Percentiles rank a stretch among this genome's conserved stretches.
Evolutionary conservation across 2,888 invertebrate species (phyloP).

Genomic region (Chouioia cunea): DNA sequence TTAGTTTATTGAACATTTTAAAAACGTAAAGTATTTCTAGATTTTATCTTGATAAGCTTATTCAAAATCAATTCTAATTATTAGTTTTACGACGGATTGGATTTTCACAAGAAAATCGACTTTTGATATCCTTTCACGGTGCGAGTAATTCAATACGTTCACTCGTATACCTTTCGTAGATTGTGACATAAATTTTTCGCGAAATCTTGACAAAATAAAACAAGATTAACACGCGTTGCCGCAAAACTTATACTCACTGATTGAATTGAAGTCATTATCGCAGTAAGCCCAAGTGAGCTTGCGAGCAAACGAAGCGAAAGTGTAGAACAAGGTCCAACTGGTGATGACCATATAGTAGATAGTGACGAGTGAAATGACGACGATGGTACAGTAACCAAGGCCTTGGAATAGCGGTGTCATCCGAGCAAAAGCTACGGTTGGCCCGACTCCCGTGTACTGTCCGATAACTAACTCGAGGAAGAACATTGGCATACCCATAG

Average conservation of each 20-base stretch:
- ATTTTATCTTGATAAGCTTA: no score
- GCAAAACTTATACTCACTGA: slow-evolving; percentile 70
- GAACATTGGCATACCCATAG: slow-evolving; percentile 85
- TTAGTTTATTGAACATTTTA: no score
- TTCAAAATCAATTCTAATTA: no score
- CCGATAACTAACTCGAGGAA: slow-evolving; percentile 84
- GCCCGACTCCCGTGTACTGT: slow-evolving; percentile 83
- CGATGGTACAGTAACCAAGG: slow-evolving; percentile 77
- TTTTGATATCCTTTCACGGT: no score
- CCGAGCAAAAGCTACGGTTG: slow-evolving; percentile 74
- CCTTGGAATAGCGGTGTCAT: slow-evolving; percentile 73
- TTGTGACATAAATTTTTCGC: no score
- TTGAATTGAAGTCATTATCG: slow-evolving; percentile 73
- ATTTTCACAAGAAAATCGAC: no score
- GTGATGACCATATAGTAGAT: slow-evolving; percentile 87
- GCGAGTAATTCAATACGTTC: no score
- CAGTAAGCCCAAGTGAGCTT: slow-evolving; percentile 80
- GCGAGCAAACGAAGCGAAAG: slow-evolving; percentile 77
- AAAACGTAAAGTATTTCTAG: no score
- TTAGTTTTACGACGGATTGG: no score
- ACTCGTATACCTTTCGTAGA: no score
- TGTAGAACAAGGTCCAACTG: slow-evolving; percentile 83
- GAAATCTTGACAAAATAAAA: no score
- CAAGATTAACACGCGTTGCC: no score
- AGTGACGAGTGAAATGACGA: slow-evolving; percentile 79